Base-by-base conservation (phyloP, 2,797 vertebrate species). In the Rallus crepitans region DNA sequence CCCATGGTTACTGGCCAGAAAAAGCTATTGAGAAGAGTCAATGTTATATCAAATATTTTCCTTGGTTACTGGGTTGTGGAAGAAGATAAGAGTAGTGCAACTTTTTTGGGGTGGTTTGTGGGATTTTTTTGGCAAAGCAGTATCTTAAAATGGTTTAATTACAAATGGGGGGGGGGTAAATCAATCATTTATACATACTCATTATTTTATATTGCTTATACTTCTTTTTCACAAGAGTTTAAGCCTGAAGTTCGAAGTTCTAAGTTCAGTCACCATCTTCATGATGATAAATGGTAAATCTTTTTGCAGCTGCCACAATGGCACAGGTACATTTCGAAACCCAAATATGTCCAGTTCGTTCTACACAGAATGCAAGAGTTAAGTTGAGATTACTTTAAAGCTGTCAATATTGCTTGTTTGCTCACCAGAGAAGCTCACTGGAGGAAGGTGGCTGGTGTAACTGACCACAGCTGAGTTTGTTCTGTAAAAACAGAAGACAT, bases 1-100 rank as follows among this genome's bases (percentile, higher is more conserved):
- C 84, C 83, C 48, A 70, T 4, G 9, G 57, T 87, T 90, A 84
- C 35, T 48, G 89, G 52, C 80, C 95, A 95, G 89, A 83, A 96
- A 91, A 95, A 81, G 30, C 59, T 89, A 76, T 50, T 76, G 61
- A 91, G 69, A 72, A 87, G 21, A 88, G 57, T 89, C 57, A 81
- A n/a, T 47, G 48, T 82, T 91, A 90, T 3, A 33, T n/a, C 59
- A 96, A 94, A 91, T 95, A 90, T 81, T 93, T 94, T 94, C 40
- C 86, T 95, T 77, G 66, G 78, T 68, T 87, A 73, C 10, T 82
- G 52, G 27, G 30, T 39, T 90, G 52, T 56, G 2, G 59, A 37
- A 91, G 85, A 94, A 89, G 59, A 66, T 23, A 83, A 45, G 30
- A 78, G 35, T 31, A 73, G 8, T 40, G 27, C 14, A 78, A 80